Conservation (phyloP, 2,888 invertebrate species). For the Myopa testacea region DNA sequence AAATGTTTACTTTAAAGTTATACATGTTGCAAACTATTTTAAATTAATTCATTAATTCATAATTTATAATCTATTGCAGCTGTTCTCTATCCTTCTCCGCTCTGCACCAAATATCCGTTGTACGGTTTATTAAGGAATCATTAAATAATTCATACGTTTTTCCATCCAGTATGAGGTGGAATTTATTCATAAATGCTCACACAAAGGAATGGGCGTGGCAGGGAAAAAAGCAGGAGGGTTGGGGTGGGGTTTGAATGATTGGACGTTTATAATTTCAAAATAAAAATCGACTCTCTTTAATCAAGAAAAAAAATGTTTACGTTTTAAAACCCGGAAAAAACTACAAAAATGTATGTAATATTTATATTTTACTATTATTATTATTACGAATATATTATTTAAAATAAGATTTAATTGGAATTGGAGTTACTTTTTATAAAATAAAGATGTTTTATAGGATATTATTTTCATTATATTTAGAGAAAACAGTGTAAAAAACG, state of each 20-base stretch:
- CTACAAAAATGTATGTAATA: neutral
- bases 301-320: conserved; percentile 30
- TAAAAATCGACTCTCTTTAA: neutral
- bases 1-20: conserved; percentile 28
- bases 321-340: conserved; percentile 17
- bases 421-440: too few relatives aligned
- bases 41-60: conserved; percentile 34
- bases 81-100: conserved; percentile 66
- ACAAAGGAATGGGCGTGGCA: conserved; percentile 10
- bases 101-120: conserved; percentile 42
- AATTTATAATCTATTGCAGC: conserved; percentile 48
- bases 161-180: conserved; percentile 7
- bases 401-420: too few relatives aligned
- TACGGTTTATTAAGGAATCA: conserved; percentile 6
- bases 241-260: neutral
- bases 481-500: too few relatives aligned
- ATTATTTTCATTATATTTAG: too few relatives aligned
- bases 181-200: conserved; percentile 22
- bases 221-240: conserved; percentile 8
- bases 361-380: too few relatives aligned
- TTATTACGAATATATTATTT: too few relatives aligned
- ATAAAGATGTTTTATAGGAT: too few relatives aligned
- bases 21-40: conserved; percentile 41
- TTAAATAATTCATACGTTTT: conserved; percentile 17
- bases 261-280: neutral